Base-by-base conservation (phyloP, 1,140 invertebrate genomes). In the Ylistrum balloti region DNA sequence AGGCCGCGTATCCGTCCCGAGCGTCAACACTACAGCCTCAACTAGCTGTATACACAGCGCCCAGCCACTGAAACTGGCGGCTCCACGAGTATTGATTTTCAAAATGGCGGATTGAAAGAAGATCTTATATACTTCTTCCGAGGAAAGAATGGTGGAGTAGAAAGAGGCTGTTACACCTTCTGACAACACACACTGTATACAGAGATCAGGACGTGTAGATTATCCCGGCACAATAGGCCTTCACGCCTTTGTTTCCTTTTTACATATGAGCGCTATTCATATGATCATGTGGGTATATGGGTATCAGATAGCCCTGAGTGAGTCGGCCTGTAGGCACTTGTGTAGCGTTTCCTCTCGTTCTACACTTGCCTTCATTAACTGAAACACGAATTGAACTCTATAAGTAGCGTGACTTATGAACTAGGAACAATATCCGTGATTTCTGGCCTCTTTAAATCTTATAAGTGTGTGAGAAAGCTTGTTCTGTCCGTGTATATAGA, bases 21-120 rank as follows among this genome's bases (percentile, higher is more conserved):
- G 56, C 22, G 22, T 74, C 56, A 3, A 74, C 20, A 48, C 13
- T 9, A 48, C 20, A 48, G 45, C 9, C 56, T 74, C 22, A 17
- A 28, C 22, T 74, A 74, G 56, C 56, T 28, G 56, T 74, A 74
- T 28, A 74, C 56, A 74, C 56, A 74, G 56, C 56, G 56, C 56
- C 13, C 56, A 74, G 56, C 56, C 56, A 74, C 56, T 74, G 56
- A 74, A 74, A 74, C 56, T 74, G 56, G 56, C 56, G 56, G 56
- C 56, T 74, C 56, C 56, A 74, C 56, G 56, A 22, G 56, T 74
- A 74, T 74, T 74, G 56, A 74, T 74, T 74, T 74, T 74, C 56
- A 74, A 74, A 74, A 74, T 74, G 56, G 56, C 56, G 56, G 56
- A 74, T 74, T 74, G 56, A 74, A 74, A 74, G 56, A 74, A 74